phyloP scores from a whole-genome alignment of 2,797 vertebrate genomes.

The Nyctibius grandis region DNA sequence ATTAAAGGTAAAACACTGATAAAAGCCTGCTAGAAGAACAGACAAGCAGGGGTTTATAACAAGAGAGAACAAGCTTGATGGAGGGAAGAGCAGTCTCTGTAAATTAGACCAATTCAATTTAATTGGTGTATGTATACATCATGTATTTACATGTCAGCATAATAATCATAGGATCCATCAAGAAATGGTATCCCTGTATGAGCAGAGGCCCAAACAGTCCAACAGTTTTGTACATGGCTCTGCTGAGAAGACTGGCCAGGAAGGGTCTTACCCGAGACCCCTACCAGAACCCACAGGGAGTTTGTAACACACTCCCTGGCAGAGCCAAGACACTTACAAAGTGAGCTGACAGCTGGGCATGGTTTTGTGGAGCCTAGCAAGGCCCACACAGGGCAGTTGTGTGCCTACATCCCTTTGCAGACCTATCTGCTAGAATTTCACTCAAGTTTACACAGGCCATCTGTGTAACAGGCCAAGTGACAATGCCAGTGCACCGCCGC shows the following conservation, averaged over 20 bases:
- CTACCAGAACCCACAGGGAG: neutral
- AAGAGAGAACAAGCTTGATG: neutral
- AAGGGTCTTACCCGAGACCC: neutral
- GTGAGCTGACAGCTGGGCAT: neutral
- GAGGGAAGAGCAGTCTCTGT: neutral
- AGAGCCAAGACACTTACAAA: neutral
- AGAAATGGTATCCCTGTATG: neutral
- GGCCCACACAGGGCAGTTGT: conserved; percentile 2
- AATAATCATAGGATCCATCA: neutral
- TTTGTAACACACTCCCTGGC: neutral
- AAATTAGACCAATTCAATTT: neutral
- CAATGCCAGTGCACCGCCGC: neutral
- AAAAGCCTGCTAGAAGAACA: neutral
- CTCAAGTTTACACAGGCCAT: conserved; percentile 25
- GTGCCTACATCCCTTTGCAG: conserved; percentile 10
- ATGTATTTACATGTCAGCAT: neutral
- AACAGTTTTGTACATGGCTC: neutral
- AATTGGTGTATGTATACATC: neutral
- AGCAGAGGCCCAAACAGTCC: neutral
- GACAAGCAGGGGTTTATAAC: neutral
- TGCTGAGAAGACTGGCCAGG: neutral
- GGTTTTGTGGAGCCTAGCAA: conserved; percentile 36
- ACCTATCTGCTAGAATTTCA: conserved; percentile 14
- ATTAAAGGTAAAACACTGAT: conserved; percentile 5
- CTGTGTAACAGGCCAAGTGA: conserved; percentile 12